phyloP scores from a whole-genome alignment of 2,888 invertebrate genomes.

The Apotomis turbidana region DNA sequence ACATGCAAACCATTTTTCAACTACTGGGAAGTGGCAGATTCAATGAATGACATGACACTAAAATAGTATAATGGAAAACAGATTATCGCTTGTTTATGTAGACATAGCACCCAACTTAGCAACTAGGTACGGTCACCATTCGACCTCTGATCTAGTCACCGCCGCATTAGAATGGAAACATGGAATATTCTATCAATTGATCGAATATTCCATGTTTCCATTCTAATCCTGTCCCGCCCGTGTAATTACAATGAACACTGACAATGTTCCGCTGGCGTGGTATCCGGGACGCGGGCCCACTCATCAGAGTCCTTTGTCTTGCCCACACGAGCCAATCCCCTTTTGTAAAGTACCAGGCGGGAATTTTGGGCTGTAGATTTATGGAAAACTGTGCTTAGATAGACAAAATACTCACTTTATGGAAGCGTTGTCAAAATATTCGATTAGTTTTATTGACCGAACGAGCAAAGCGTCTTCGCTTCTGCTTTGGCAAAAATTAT shows the following conservation, averaged over 20 bases:
- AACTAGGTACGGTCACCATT: too few relatives aligned
- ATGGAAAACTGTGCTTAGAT: neutral
- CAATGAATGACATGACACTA: too few relatives aligned
- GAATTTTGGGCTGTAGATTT: slow-evolving; percentile 18
- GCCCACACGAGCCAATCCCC: slow-evolving; percentile 47
- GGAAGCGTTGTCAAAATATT: neutral
- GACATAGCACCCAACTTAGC: too few relatives aligned
- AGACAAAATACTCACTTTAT: neutral
- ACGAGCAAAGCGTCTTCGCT: too few relatives aligned
- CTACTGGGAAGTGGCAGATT: too few relatives aligned
- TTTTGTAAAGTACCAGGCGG: slow-evolving; percentile 11
- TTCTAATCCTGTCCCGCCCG: slow-evolving; percentile 18
- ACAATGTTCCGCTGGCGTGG: slow-evolving; percentile 46
- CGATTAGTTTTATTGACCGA: too few relatives aligned
- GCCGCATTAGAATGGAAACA: slow-evolving; percentile 1
- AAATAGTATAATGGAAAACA: too few relatives aligned
- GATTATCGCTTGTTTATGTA: too few relatives aligned
- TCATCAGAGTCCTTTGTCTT: slow-evolving; percentile 64
- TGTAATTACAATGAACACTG: slow-evolving; percentile 37
- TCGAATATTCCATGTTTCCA: too few relatives aligned
- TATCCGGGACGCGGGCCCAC: slow-evolving; percentile 64
- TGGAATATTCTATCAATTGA: slow-evolving; percentile 23
- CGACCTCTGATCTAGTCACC: neutral
- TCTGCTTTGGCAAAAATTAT: too few relatives aligned
- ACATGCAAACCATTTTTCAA: too few relatives aligned